phyloP scores from a whole-genome alignment of 2,113 vertebrate genomes.

The Nettapus auritus region DNA sequence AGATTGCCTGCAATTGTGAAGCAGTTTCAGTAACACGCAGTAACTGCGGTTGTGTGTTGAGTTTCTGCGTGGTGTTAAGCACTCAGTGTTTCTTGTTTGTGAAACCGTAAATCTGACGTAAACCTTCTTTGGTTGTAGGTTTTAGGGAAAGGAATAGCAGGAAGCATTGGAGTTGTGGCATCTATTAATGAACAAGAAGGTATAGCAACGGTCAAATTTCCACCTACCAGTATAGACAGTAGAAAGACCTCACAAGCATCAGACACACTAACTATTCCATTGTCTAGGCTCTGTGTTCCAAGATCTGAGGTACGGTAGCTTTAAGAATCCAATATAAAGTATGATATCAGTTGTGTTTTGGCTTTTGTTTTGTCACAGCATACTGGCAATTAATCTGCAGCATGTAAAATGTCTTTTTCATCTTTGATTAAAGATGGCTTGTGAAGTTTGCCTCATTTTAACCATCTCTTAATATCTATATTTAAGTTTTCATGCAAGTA shows the following conservation, averaged over 20 bases:
- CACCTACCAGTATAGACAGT: slow-evolving; percentile 85
- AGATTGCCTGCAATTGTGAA: neutral
- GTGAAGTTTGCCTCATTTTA: neutral
- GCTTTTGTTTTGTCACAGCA: neutral
- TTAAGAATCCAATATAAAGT: slow-evolving; percentile 42
- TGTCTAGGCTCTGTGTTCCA: slow-evolving; percentile 95
- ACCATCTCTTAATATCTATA: neutral
- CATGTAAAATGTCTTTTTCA: neutral
- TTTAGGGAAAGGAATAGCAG: slow-evolving; percentile 93
- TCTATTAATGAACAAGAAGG: slow-evolving; percentile 99
- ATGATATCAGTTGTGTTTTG: neutral
- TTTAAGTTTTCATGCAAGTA: slow-evolving; percentile 43
- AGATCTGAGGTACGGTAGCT: slow-evolving; percentile 90
- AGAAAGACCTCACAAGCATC: slow-evolving; percentile 93
- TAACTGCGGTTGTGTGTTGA: neutral
- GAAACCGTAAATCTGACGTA: neutral
- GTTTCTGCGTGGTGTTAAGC: neutral
- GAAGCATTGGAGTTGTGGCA: slow-evolving; percentile 92
- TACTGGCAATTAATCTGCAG: neutral
- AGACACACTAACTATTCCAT: slow-evolving; percentile 92
- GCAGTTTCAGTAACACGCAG: neutral
- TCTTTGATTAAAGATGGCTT: neutral
- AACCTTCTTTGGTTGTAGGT: slow-evolving; percentile 80
- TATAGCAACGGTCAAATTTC: slow-evolving; percentile 96
- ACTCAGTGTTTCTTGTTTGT: neutral